These are phyloP conservation scores for Heteromyza rotundicornis DNA, from an alignment of 2,888 invertebrate genomes.

Conservation along the genomic window DNA sequence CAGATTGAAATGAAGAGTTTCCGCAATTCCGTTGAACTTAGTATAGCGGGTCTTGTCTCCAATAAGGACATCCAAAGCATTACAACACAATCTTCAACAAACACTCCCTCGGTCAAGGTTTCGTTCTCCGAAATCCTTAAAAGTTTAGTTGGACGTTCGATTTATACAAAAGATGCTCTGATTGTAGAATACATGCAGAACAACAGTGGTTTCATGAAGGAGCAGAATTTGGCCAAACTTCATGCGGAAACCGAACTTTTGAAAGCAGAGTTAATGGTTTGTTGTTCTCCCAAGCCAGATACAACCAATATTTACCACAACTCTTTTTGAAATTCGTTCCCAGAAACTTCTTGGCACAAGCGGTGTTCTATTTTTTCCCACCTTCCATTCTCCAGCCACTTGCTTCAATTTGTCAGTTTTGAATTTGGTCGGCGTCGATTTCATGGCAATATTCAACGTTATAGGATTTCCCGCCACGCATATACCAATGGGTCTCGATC, in stretches of 20 bases:
- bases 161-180: slow-evolving; percentile 52
- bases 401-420: slow-evolving; percentile 71
- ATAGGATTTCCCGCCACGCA: slow-evolving; percentile 78
- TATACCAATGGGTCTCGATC: slow-evolving; percentile 73
- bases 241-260: slow-evolving; percentile 38
- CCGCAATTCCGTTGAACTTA: slow-evolving; percentile 34
- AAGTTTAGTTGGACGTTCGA: slow-evolving; percentile 47
- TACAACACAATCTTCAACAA: slow-evolving; percentile 40
- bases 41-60: slow-evolving; percentile 37
- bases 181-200: slow-evolving; percentile 46
- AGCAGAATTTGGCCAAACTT: slow-evolving; percentile 35
- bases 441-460: slow-evolving; percentile 59
- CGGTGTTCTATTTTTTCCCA: slow-evolving; percentile 78
- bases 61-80: slow-evolving; percentile 50
- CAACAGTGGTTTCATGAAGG: slow-evolving; percentile 39
- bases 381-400: slow-evolving; percentile 71
- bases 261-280: slow-evolving; percentile 19
- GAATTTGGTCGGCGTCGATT: slow-evolving; percentile 55
- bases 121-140: slow-evolving; percentile 43
- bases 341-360: slow-evolving; percentile 67
- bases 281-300: no score
- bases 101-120: slow-evolving; percentile 33
- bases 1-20: no score
- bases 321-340: slow-evolving; percentile 2
- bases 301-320: no score